Conservation (phyloP, 2,888 invertebrate genomes). For the Synanthedon myopaeformis region DNA sequence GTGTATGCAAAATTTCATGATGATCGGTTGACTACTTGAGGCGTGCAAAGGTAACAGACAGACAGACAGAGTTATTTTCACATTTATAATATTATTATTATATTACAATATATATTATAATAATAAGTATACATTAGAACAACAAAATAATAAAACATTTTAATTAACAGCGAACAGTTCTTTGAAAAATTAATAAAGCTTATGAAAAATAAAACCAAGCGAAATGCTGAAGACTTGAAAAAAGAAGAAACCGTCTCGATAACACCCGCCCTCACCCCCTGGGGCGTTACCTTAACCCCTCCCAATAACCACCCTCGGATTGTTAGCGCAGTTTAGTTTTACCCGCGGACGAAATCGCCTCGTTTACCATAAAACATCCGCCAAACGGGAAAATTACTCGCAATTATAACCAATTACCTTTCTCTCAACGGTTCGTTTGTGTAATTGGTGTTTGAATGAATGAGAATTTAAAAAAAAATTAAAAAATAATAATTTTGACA, state of each 20-base stretch:
- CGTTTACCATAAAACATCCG: constrained; percentile 35
- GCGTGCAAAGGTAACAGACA: no score
- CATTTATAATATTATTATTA: no score
- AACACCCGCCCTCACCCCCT: constrained; percentile 10
- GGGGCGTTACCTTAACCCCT: constrained; percentile 16
- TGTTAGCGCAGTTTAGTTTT: constrained; percentile 41
- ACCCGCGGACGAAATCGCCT: constrained; percentile 39
- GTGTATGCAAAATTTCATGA: no score
- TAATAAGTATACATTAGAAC: no score
- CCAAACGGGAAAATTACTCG: constrained; percentile 32
- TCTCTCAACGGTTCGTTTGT: not conserved
- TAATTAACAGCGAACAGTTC: no score
- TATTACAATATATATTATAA: no score
- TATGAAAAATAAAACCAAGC: not conserved
- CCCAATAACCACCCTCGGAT: constrained; percentile 17
- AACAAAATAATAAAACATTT: no score
- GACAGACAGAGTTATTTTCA: no score
- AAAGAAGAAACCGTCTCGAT: no score
- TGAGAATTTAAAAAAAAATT: not conserved
- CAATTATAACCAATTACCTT: constrained; percentile 23
- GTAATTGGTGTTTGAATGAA: not conserved
- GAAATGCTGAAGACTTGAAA: not conserved
- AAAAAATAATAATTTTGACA: no score
- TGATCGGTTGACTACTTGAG: no score
- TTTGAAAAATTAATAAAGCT: no score